A percentile compares a stretch with the other conserved stretches of the same genome.
Conservation (phyloP, 2,888 invertebrate species). For the Caenorhabditis wallacei region DNA sequence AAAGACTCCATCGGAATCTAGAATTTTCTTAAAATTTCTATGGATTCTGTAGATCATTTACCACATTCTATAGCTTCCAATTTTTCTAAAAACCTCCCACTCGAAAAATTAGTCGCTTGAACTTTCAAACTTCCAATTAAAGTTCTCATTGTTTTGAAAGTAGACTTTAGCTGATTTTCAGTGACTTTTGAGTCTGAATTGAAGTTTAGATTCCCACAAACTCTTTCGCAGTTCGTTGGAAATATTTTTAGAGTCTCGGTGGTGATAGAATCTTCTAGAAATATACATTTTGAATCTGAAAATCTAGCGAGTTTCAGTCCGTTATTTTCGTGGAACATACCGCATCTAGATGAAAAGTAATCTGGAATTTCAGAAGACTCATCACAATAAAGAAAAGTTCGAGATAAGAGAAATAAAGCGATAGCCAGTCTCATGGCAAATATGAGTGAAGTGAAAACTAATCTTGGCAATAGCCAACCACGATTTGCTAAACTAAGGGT, state of each 20-base stretch:
- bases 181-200: neutral
- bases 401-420: too few relatives aligned
- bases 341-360: neutral
- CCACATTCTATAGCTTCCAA: constrained; percentile 16
- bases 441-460: too few relatives aligned
- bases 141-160: constrained; percentile 4
- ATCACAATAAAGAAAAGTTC: too few relatives aligned
- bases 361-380: neutral
- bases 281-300: constrained; percentile 15
- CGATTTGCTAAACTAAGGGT: neutral
- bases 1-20: neutral
- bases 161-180: neutral
- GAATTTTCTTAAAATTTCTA: neutral
- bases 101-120: neutral
- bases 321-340: too few relatives aligned
- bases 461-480: too few relatives aligned
- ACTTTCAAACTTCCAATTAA: constrained; percentile 10
- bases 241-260: neutral
- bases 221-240: neutral
- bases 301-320: too few relatives aligned
- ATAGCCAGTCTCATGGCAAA: too few relatives aligned
- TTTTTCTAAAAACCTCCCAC: neutral
- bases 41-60: neutral
- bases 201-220: neutral
- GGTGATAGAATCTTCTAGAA: neutral